Base-by-base conservation (phyloP, 1,140 invertebrate species). In the Anoplolepis gracilipes region DNA sequence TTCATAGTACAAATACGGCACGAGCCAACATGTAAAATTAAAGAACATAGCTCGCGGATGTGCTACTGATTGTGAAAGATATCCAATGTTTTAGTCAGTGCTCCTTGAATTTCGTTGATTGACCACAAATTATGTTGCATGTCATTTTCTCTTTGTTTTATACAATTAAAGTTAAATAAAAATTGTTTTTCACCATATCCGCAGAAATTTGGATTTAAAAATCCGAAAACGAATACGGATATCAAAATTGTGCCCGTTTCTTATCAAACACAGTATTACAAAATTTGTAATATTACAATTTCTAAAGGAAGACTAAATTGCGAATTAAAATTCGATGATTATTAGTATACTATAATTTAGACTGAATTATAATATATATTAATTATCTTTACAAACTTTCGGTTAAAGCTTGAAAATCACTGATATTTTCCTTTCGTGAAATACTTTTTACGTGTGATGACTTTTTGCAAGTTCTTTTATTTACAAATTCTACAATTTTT, bases 391-490 rank as follows among this genome's bases (percentile, higher is more conserved):
- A 16, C 42, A 10, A 30, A 64, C 3, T 78, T 49, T 65, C 28
- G 25, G 0, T 55, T 39, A 19, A n/a, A 16, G n/a, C 22, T 39
- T 53, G 10, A 53, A 11, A 79, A 39, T 53, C 16, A 33, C 53
- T 53, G 30, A 55, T 6, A 10, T 19, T 78, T 67, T 49, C 19
- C 3, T 67, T 78, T 69, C 62, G 25, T 25, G 61, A 77, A 79
- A 69, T 36, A 69, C 65, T 46, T 65, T n/a, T 64, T 13, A 4
- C 13, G 25, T 13, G 5, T 22, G 30, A 22, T 19, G 8, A 13
- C 13, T 33, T 8, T 10, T 19, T 19, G n/a, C 16, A 25, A 55
- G 1, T 75, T n/a, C n/a, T n/a, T 36, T 22, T 10, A 69, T 46
- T 22, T 36, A 36, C 19, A n/a, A 13, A 36, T 36, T 16, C 8